Evolutionary conservation across 2,888 invertebrate genomes (phyloP).

Genomic region (Hydrotaea diabolus): DNA sequence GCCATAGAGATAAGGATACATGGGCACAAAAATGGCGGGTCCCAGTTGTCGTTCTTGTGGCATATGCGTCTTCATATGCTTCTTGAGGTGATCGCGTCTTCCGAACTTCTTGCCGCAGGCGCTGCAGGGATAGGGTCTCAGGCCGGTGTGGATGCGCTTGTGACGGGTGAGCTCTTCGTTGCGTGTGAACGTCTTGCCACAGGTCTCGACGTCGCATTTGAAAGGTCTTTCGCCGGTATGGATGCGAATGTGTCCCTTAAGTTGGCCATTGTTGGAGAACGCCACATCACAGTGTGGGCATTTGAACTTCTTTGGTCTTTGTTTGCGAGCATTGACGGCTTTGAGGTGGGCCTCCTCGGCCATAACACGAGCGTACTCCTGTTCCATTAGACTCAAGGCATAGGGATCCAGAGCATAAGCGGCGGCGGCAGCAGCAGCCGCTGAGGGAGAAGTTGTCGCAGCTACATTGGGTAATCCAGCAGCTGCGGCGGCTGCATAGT

Average conservation of each 20-base stretch:
- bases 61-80: constrained; percentile 93
- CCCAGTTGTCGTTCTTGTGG: constrained; percentile 84
- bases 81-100: constrained; percentile 95
- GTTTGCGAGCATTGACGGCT: constrained; percentile 86
- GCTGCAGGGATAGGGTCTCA: constrained; percentile 91
- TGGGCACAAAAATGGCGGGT: constrained; percentile 84
- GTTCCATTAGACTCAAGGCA: constrained; percentile 83
- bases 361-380: constrained; percentile 86
- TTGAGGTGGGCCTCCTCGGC: constrained; percentile 88
- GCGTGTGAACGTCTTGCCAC: constrained; percentile 94
- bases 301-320: constrained; percentile 94
- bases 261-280: constrained; percentile 96
- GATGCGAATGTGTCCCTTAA: constrained; percentile 94
- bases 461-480: constrained; percentile 65
- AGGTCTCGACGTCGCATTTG: constrained; percentile 91
- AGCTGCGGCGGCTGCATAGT: constrained; percentile 68
- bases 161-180: constrained; percentile 96
- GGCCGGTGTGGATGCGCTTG: constrained; percentile 92
- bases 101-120: constrained; percentile 96
- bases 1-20: constrained; percentile 84
- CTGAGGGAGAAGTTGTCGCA: constrained; percentile 70
- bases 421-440: constrained; percentile 69
- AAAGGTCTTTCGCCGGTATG: constrained; percentile 95
- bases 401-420: constrained; percentile 78
- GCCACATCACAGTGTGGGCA: constrained; percentile 94